Base-by-base conservation (phyloP, 30 jellyfish, hydroid and myxozoan species). In the Calvadosia cruxmelitensis region DNA sequence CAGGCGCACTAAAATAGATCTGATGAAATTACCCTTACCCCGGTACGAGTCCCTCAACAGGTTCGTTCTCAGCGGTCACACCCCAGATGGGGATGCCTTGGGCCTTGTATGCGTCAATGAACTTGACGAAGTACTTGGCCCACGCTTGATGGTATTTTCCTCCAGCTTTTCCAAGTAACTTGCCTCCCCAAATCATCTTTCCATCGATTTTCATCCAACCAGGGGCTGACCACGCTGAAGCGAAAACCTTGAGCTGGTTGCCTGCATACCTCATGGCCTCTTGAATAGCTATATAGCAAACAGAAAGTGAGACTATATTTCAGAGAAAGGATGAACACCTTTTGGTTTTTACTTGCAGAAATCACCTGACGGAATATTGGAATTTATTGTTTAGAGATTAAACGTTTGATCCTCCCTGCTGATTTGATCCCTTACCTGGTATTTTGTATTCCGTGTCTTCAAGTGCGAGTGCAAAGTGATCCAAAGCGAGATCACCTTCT, bases 191-290 rank as follows among this genome's bases (percentile, higher is more conserved):
- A 26, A 64, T 80, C 87, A 82, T 73, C 32, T 50, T 34, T 64
- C 69, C 78, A 71, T 74, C 74, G 29, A 80, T 82, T 64, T 82
- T 82, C 86, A 82, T 67, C 94, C 94, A 82, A 1, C 63, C 88
- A 0, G 94, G 94, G 2, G 94, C 84, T 23, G 94, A 68, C 94
- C 94, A 82, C 0, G 94, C 87, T 32, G 85, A 70, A 42, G 66
- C 94, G 63, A 82, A 73, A 66, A 82, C 50, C 34, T 48, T 67
- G 3, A 82, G 36, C 28, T 63, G 71, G 34, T 64, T 66, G 34
- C 74, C 67, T 13, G 79, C 49, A 49, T 71, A 64, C 51, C 42
- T 66, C 50, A 27, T 29, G 1, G 94, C 94, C 31, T 33, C 27
- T 36, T 82, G 51, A 10, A 82, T 73, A 23, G 85, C 93, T 80